A percentile compares a stretch with the other conserved stretches of the same genome.
Conservation (phyloP, 2,797 vertebrate genomes). For the Myotis findleyi region DNA sequence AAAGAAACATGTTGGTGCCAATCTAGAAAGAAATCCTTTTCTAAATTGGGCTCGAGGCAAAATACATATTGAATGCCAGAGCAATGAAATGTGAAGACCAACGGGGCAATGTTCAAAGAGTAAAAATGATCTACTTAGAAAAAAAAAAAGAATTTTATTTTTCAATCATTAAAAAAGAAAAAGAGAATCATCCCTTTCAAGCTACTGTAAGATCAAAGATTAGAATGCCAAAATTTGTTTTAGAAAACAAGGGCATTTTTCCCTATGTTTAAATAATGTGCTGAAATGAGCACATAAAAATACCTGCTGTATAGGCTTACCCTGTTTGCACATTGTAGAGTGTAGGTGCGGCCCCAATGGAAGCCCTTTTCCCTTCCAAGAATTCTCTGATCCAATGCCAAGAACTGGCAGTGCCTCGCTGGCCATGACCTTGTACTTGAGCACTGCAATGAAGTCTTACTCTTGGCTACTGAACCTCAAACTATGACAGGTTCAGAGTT, state of each 20-base stretch:
- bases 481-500: neutral
- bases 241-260: conserved; percentile 42
- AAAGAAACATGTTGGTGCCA: conserved; percentile 32
- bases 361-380: neutral
- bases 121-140: neutral
- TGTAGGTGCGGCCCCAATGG: neutral
- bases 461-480: neutral
- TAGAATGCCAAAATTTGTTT: conserved; percentile 30
- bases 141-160: conserved; percentile 41
- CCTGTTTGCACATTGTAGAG: neutral
- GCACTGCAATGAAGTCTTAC: neutral
- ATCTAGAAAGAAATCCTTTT: conserved; percentile 33
- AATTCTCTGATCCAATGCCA: neutral
- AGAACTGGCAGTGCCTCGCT: neutral
- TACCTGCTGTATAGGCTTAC: neutral
- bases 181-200: neutral
- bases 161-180: conserved; percentile 16
- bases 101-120: neutral
- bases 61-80: neutral
- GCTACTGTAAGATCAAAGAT: conserved; percentile 21
- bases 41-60: neutral
- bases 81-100: conserved; percentile 14
- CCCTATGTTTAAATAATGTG: conserved; percentile 26
- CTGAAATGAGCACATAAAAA: conserved; percentile 27
- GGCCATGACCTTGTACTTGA: too few relatives aligned